These are phyloP conservation scores for Metellina segmentata DNA, from an alignment of 2,888 invertebrate genomes.

Conservation along the genomic window DNA sequence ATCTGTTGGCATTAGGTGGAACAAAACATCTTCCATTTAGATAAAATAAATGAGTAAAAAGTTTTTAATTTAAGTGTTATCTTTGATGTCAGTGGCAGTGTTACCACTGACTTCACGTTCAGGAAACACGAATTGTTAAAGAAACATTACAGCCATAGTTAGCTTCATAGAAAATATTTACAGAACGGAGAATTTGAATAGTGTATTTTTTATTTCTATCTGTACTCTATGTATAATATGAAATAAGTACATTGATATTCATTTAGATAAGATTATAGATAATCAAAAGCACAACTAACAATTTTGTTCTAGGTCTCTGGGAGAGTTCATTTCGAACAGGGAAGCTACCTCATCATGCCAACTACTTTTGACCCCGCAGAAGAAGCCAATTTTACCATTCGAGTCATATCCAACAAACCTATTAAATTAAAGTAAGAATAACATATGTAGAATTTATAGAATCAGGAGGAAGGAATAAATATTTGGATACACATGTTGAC, in stretches of 20 bases:
- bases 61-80: no score
- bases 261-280: neutral
- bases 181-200: neutral
- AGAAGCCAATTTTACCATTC: conserved; percentile 92
- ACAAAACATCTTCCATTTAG: no score
- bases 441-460: neutral
- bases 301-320: conserved; percentile 83
- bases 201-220: neutral
- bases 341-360: conserved; percentile 91
- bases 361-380: conserved; percentile 95
- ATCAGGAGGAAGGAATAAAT: no score
- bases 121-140: no score
- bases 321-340: conserved; percentile 89
- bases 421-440: conserved; percentile 86
- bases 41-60: no score
- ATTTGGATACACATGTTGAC: no score
- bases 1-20: no score
- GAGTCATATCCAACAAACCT: conserved; percentile 89
- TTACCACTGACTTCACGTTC: no score
- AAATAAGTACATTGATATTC: neutral
- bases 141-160: no score
- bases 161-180: neutral
- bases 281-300: no score
- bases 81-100: no score
- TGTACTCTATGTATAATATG: neutral